phyloP scores from a whole-genome alignment of 2,113 vertebrate species.

The Suncus etruscus region DNA sequence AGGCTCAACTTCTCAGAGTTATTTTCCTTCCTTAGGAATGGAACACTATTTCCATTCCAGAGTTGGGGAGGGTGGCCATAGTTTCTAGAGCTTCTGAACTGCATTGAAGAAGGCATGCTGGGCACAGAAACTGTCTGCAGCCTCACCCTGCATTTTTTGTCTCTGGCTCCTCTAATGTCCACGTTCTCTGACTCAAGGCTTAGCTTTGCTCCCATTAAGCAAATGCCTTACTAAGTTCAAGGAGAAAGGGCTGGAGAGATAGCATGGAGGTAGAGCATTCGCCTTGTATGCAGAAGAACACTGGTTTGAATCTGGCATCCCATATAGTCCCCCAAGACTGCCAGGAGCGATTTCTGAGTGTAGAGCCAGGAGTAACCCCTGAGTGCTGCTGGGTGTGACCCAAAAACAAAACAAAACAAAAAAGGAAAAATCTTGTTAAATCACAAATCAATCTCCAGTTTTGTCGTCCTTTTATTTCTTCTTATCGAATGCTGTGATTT shows the following conservation, averaged over 20 bases:
- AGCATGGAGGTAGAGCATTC: too few species aligned
- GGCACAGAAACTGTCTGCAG: neutral
- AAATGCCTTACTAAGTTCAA: neutral
- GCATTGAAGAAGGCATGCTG: neutral
- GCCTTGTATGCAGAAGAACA: too few species aligned
- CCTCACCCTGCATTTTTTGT: too few species aligned
- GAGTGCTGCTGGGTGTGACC: too few species aligned
- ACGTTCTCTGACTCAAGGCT: too few species aligned
- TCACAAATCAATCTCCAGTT: conserved; percentile 11
- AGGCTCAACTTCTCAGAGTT: neutral
- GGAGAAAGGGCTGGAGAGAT: neutral
- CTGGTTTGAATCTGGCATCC: too few species aligned
- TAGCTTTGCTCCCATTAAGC: neutral
- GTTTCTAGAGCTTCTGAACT: neutral
- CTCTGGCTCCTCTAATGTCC: too few species aligned
- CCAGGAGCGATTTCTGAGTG: too few species aligned
- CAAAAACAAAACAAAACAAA: too few species aligned
- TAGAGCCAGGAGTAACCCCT: too few species aligned
- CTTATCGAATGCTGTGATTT: neutral
- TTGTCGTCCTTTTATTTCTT: conserved; percentile 10
- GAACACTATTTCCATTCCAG: neutral
- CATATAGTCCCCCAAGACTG: too few species aligned
- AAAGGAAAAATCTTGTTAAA: neutral
- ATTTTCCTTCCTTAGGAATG: conserved; percentile 26
- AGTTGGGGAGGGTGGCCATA: neutral